These are phyloP conservation scores for Platysteira castanea DNA, from an alignment of 2,113 vertebrate species.

Conservation along the genomic window DNA sequence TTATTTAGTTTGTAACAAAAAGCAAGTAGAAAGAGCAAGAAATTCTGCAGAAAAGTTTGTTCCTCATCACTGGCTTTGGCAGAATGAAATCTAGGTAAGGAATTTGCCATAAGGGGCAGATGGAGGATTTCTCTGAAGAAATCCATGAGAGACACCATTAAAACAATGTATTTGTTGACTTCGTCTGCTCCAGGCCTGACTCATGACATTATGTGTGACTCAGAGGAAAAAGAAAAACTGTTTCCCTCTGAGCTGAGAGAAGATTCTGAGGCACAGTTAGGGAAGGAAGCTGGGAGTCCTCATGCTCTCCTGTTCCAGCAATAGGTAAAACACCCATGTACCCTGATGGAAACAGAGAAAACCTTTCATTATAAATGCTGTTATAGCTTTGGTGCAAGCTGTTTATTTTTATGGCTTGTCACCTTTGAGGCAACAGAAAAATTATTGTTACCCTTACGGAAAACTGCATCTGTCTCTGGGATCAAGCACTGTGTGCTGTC, in stretches of 20 bases:
- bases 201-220: background rate
- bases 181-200: background rate
- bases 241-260: background rate
- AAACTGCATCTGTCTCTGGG: background rate
- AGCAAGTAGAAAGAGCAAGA: background rate
- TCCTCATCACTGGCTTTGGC: background rate
- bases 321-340: background rate
- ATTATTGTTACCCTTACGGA: background rate
- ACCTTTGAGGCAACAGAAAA: background rate
- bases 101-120: background rate
- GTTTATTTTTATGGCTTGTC: background rate
- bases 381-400: background rate
- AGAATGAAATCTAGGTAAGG: background rate
- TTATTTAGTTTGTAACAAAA: background rate
- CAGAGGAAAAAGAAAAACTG: background rate
- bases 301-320: background rate
- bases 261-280: background rate
- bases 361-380: background rate
- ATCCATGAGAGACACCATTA: background rate
- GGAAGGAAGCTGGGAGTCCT: background rate
- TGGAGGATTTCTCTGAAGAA: background rate
- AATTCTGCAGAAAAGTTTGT: background rate
- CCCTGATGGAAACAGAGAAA: background rate
- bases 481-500: background rate
- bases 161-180: background rate